Evolutionary conservation across 2,888 invertebrate genomes (phyloP).

Genomic region (Pseudanteris insignis): DNA sequence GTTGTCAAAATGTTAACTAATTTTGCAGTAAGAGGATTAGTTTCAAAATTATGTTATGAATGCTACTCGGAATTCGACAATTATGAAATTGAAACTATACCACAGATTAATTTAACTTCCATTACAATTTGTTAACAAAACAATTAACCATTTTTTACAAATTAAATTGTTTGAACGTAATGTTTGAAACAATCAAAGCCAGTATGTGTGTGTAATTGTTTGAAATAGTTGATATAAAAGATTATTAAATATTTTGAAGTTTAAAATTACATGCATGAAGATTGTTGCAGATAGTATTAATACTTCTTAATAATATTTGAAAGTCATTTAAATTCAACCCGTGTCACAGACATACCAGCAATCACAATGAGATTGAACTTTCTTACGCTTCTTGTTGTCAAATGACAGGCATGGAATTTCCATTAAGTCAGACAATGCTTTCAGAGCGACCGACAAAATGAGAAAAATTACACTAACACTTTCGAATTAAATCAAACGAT

Average conservation of each 20-base stretch:
- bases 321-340: constrained; percentile 34
- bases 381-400: constrained; percentile 33
- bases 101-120: too few species aligned
- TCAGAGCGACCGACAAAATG: constrained; percentile 21
- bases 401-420: constrained; percentile 45
- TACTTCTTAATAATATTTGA: constrained; percentile 29
- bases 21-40: constrained; percentile 12
- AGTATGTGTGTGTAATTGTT: too few species aligned
- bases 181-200: background rate
- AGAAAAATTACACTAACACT: constrained; percentile 35
- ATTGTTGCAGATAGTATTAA: constrained; percentile 7
- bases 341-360: constrained; percentile 6
- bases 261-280: constrained; percentile 7
- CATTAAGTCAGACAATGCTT: constrained; percentile 41
- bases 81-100: background rate
- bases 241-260: background rate
- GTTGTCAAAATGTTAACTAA: constrained; percentile 36
- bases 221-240: too few species aligned
- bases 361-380: constrained; percentile 39
- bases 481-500: constrained; percentile 35
- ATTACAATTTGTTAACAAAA: too few species aligned
- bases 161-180: background rate
- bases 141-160: too few species aligned
- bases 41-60: constrained; percentile 2
- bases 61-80: background rate